phyloP scores from a whole-genome alignment of 2,113 vertebrate species.

The Neolamprologus ventralis region DNA sequence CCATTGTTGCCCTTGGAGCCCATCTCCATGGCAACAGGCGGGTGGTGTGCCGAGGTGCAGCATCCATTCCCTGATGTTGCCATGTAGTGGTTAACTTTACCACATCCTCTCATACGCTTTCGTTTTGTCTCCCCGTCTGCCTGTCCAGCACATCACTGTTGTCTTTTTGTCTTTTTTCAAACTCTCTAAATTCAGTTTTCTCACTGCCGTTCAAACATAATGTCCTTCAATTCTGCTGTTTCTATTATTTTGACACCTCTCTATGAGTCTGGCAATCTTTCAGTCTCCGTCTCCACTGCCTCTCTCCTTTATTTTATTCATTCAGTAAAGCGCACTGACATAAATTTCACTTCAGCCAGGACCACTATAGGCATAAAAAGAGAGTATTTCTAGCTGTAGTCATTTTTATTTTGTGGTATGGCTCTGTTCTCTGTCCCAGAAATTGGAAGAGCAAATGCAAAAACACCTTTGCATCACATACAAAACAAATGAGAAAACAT shows the following conservation, averaged over 20 bases:
- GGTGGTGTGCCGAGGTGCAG: conserved; percentile 44
- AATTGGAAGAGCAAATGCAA: background rate
- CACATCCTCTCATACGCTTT: conserved; percentile 16
- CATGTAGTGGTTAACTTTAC: conserved; percentile 49
- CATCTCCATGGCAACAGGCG: conserved; percentile 70
- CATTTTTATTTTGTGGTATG: background rate
- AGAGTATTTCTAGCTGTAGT: background rate
- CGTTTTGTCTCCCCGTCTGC: background rate
- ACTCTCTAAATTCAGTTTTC: background rate
- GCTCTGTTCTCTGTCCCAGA: background rate
- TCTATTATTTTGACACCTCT: background rate
- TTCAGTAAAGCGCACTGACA: background rate
- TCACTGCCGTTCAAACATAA: background rate
- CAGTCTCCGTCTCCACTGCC: background rate
- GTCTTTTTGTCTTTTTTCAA: background rate
- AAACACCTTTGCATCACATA: background rate
- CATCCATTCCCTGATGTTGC: conserved; percentile 46
- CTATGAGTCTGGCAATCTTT: background rate
- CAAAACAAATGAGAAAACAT: background rate
- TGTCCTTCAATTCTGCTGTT: background rate
- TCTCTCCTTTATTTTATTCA: background rate
- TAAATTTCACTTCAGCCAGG: background rate
- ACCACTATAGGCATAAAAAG: background rate
- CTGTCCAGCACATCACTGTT: background rate
- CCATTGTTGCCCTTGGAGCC: conserved; percentile 53